phyloP scores from a whole-genome alignment of 2,797 vertebrate genomes.

The Peromyscus aztecus region DNA sequence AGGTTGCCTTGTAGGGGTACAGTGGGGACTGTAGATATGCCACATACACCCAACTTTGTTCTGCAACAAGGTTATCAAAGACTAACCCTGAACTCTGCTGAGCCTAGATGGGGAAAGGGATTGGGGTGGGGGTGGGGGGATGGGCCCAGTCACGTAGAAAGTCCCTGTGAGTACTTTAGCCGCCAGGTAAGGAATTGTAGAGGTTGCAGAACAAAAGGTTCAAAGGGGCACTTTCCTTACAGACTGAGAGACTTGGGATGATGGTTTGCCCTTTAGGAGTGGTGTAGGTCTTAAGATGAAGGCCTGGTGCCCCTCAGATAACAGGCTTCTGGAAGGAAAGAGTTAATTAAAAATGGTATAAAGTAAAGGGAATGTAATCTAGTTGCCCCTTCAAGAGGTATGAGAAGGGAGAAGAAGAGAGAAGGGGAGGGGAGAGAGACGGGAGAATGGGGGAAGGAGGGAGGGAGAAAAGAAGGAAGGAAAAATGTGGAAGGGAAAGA shows the following conservation, averaged over 20 bases:
- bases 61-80: slow-evolving; percentile 26
- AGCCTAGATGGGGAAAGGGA: not conserved
- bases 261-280: not conserved
- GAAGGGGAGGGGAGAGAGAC: not conserved
- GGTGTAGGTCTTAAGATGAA: not conserved
- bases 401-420: no score
- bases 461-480: no score
- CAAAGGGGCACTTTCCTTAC: not conserved
- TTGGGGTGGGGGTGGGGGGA: not conserved
- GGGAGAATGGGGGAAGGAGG: no score
- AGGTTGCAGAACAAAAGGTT: not conserved
- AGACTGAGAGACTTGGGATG: not conserved
- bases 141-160: not conserved
- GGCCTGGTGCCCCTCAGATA: not conserved
- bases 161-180: not conserved
- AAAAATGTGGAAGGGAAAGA: not conserved
- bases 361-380: not conserved
- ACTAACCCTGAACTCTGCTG: accelerated
- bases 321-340: not conserved
- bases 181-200: not conserved
- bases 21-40: not conserved
- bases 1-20: not conserved
- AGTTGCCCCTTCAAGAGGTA: not conserved
- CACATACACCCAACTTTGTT: not conserved
- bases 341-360: not conserved